phyloP scores from a whole-genome alignment of 2,888 invertebrate genomes.

The Poecilus cupreus region DNA sequence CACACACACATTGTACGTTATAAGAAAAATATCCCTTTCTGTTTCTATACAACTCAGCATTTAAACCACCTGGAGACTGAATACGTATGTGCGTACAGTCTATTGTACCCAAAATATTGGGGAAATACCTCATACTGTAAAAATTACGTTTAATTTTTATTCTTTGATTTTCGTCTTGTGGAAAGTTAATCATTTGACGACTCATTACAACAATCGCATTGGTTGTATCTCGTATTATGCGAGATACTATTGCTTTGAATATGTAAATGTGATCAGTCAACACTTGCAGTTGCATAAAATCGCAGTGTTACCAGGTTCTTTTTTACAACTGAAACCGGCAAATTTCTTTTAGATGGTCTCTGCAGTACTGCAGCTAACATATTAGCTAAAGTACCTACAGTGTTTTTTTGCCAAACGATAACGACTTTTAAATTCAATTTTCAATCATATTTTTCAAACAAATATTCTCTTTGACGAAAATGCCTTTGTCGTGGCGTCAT shows the following conservation, averaged over 20 bases:
- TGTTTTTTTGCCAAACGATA: conserved; percentile 7
- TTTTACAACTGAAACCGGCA: background rate
- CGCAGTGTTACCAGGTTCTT: background rate
- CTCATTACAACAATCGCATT: no score
- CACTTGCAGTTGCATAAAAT: conserved; percentile 1
- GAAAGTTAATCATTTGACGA: no score
- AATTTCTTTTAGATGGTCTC: background rate
- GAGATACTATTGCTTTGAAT: no score
- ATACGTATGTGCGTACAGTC: conserved; percentile 62
- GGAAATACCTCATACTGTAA: conserved; percentile 41
- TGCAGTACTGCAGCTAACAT: background rate
- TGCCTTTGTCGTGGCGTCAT: background rate
- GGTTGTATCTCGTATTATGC: no score
- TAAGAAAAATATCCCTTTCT: conserved; percentile 65
- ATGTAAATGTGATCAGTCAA: no score
- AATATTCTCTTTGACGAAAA: no score
- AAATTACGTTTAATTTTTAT: no score
- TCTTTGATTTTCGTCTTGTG: no score
- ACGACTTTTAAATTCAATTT: background rate
- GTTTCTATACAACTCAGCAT: conserved; percentile 64
- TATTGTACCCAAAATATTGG: conserved; percentile 29
- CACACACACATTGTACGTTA: conserved; percentile 64
- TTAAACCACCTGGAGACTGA: conserved; percentile 63
- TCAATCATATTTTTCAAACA: no score
- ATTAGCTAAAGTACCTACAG: no score